A percentile compares a stretch with the other conserved stretches of the same genome.
Evolutionary conservation across 2,888 invertebrate species (phyloP).

Genomic region (Dichetophora obliterata): DNA sequence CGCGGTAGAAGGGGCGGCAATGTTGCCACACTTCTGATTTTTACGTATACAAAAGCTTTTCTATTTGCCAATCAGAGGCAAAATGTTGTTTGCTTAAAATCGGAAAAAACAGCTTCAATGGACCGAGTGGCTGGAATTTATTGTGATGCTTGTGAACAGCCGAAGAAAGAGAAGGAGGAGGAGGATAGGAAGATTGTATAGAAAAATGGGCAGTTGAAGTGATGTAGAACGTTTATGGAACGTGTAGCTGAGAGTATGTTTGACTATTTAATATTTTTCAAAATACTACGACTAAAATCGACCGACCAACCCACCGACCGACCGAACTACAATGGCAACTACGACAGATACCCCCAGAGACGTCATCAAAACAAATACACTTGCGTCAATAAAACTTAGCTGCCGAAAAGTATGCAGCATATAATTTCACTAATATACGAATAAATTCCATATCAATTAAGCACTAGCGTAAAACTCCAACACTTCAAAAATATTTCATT

Average conservation of each 20-base stretch:
- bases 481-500: not conserved
- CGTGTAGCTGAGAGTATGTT: not conserved
- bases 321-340: not conserved
- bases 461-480: not conserved
- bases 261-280: not conserved
- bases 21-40: not conserved
- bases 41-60: not conserved
- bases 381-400: not conserved
- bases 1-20: not conserved
- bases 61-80: slow-evolving; percentile 14
- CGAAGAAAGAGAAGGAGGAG: not conserved
- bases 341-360: slow-evolving; percentile 8
- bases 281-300: not conserved
- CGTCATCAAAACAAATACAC: slow-evolving; percentile 15
- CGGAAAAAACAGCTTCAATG: not conserved
- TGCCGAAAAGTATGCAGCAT: slow-evolving; percentile 28
- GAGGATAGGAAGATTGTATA: no score
- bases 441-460: no score
- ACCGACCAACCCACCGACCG: not conserved
- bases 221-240: not conserved
- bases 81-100: not conserved
- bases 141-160: not conserved
- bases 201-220: no score
- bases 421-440: not conserved
- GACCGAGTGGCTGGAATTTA: not conserved